phyloP scores from a whole-genome alignment of 2,797 vertebrate genomes.

The Pseudochromis fuscus region DNA sequence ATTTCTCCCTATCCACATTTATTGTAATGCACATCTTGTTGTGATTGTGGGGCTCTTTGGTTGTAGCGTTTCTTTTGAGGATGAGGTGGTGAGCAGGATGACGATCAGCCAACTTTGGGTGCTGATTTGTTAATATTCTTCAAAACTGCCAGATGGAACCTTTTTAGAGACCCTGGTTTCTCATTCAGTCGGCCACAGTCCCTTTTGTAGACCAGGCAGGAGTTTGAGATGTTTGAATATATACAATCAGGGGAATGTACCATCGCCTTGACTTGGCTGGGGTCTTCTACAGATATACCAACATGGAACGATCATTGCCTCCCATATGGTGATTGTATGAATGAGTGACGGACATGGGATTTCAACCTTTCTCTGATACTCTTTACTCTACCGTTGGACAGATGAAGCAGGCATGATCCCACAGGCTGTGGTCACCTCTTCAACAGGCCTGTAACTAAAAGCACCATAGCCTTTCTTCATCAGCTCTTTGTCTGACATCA shows the following conservation, averaged over 20 bases:
- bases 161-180: conserved; percentile 48
- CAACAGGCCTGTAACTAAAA: conserved; percentile 12
- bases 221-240: conserved; percentile 45
- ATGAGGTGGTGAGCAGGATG: neutral
- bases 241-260: conserved; percentile 47
- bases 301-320: conserved; percentile 57
- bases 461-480: conserved; percentile 21
- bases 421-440: conserved; percentile 40
- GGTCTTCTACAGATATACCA: conserved; percentile 61
- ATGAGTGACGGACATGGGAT: conserved; percentile 54
- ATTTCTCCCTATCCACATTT: too few relatives aligned
- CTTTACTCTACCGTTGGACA: conserved; percentile 35
- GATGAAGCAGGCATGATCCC: conserved; percentile 27
- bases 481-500: conserved; percentile 34
- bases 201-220: conserved; percentile 57
- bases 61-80: too few relatives aligned
- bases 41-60: too few relatives aligned
- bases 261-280: conserved; percentile 40
- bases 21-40: too few relatives aligned
- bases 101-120: conserved; percentile 7
- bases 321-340: conserved; percentile 56
- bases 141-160: conserved; percentile 37
- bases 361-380: conserved; percentile 2
- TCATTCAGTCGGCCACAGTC: conserved; percentile 44
- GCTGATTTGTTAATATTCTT: neutral